phyloP scores from a whole-genome alignment of 1,140 invertebrate genomes.

The Eupeodes corollae region DNA sequence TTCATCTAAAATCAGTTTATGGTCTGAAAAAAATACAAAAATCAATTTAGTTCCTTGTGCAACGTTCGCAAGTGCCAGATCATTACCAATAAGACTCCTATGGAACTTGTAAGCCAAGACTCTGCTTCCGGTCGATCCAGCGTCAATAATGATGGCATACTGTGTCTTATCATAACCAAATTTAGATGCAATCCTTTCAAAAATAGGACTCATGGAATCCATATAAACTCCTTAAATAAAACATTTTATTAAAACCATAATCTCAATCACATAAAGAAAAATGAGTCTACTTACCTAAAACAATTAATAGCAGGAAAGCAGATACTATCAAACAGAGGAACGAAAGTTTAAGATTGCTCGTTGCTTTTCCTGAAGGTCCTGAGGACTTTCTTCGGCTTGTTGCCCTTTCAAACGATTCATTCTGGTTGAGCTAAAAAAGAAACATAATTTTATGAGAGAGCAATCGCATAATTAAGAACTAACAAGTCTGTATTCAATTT shows the following conservation, averaged over 20 bases:
- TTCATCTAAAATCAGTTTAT: slow-evolving; percentile 58
- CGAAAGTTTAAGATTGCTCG: slow-evolving; percentile 28
- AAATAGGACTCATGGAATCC: slow-evolving; percentile 36
- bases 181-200: slow-evolving; percentile 52
- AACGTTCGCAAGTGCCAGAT: slow-evolving; percentile 3
- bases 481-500: too few relatives aligned
- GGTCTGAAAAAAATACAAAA: slow-evolving; percentile 39
- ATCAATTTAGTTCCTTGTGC: too few relatives aligned
- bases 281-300: slow-evolving; percentile 26
- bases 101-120: slow-evolving; percentile 84
- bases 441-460: too few relatives aligned
- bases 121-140: slow-evolving; percentile 88
- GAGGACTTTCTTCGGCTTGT: too few relatives aligned
- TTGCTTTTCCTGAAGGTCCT: slow-evolving; percentile 7
- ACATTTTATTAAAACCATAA: neutral
- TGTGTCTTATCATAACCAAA: slow-evolving; percentile 61
- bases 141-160: slow-evolving; percentile 91
- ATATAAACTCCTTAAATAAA: slow-evolving; percentile 19
- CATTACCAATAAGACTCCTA: slow-evolving; percentile 49
- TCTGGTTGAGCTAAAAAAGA: too few relatives aligned
- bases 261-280: neutral
- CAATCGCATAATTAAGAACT: too few relatives aligned
- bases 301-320: slow-evolving; percentile 25
- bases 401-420: too few relatives aligned
- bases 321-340: slow-evolving; percentile 32